Conservation (phyloP, 1,140 invertebrate species). For the Brachionus rubens region DNA sequence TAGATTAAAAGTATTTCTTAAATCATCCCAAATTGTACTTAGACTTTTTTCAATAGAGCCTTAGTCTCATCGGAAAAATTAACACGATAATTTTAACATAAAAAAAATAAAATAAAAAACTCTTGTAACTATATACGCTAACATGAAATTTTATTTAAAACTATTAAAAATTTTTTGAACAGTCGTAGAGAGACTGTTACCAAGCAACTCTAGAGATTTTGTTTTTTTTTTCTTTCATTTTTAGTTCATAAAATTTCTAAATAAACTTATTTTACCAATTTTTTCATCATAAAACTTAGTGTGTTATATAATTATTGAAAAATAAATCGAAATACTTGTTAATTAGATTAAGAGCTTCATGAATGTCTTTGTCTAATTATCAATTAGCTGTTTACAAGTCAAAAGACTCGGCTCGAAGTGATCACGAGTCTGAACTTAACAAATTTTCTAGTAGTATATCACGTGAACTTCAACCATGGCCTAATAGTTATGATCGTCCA, state of each 20-base stretch:
- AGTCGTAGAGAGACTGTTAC: conserved; percentile 36
- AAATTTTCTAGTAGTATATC: conserved; percentile 30
- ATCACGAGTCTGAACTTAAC: not conserved
- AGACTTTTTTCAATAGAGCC: too few relatives aligned
- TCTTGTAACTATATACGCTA: conserved; percentile 36
- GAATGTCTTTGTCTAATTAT: conserved; percentile 18
- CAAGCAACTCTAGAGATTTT: not conserved
- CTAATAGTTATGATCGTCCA: not conserved
- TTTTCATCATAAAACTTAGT: not conserved
- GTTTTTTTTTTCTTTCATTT: not conserved
- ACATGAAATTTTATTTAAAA: not conserved
- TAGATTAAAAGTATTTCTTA: too few relatives aligned
- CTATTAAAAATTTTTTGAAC: conserved; percentile 3
- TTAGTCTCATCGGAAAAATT: not conserved
- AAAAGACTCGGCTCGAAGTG: not conserved
- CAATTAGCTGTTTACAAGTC: not conserved
- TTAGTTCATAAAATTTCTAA: conserved; percentile 7
- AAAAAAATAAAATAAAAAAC: too few relatives aligned
- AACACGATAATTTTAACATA: not conserved
- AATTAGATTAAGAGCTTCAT: too few relatives aligned
- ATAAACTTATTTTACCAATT: conserved; percentile 30
- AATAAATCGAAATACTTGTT: not conserved
- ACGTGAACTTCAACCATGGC: conserved; percentile 29
- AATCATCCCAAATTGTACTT: too few relatives aligned
- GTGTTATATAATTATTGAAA: conserved; percentile 1